phyloP scores from a whole-genome alignment of 2,888 invertebrate genomes.

The Ashinkailepas kermadecensis region DNA sequence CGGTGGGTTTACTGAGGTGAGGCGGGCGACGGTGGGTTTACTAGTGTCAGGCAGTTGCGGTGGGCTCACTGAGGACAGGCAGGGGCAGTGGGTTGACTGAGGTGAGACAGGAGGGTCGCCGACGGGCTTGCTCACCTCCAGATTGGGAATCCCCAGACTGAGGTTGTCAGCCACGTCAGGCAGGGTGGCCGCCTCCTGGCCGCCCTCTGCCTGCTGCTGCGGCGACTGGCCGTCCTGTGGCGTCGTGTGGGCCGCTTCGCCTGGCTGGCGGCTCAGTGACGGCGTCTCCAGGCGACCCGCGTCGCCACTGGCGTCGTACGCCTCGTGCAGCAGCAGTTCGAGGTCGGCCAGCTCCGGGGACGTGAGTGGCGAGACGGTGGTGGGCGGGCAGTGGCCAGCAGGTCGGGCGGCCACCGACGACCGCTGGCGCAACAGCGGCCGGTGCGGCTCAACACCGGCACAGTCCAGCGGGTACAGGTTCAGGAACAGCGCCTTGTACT shows the following conservation, averaged over 20 bases:
- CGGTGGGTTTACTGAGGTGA: too few relatives aligned
- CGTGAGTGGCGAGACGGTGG: not conserved
- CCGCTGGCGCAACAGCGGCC: not conserved
- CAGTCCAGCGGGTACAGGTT: slow-evolving; percentile 8
- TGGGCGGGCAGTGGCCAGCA: not conserved
- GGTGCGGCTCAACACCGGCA: not conserved
- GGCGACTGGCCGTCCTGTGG: not conserved
- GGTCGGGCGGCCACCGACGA: not conserved
- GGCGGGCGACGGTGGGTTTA: too few relatives aligned
- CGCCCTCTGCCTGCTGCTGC: not conserved
- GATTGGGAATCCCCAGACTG: slow-evolving; percentile 4
- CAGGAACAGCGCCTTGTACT: slow-evolving; percentile 19
- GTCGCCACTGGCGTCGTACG: not conserved
- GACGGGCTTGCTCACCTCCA: not conserved
- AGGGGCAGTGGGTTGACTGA: too few relatives aligned
- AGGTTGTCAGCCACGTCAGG: not conserved
- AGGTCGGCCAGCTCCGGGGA: not conserved
- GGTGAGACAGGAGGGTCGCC: not conserved
- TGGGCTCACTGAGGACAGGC: too few relatives aligned
- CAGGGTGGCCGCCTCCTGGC: not conserved
- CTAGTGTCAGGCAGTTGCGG: too few relatives aligned
- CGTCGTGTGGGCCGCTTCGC: too few relatives aligned
- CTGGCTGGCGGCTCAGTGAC: not conserved
- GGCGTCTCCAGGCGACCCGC: not conserved
- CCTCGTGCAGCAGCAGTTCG: not conserved